phyloP scores from a whole-genome alignment of 2,888 invertebrate species.

The Apotomis capreana region DNA sequence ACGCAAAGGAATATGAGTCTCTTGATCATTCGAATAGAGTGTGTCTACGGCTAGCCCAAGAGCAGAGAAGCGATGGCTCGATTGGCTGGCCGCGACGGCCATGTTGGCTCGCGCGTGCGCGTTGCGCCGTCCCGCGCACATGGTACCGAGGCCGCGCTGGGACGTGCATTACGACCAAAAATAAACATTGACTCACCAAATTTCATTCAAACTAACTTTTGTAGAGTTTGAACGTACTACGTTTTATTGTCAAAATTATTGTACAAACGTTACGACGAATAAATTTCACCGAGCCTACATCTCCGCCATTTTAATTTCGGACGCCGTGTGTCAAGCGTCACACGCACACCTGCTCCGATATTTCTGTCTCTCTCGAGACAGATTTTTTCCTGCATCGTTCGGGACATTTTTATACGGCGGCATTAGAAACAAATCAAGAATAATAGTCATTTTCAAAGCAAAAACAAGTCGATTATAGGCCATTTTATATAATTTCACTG shows the following conservation, averaged over 20 bases:
- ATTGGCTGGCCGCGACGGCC: slow-evolving; percentile 75
- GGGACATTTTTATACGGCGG: slow-evolving; percentile 73
- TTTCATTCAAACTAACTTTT: slow-evolving; percentile 61
- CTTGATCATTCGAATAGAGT: slow-evolving; percentile 1
- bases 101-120: slow-evolving; percentile 80
- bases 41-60: slow-evolving; percentile 9
- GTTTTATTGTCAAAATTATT: slow-evolving; percentile 63
- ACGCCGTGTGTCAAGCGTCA: slow-evolving; percentile 40
- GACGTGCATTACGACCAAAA: slow-evolving; percentile 46
- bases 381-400: slow-evolving; percentile 64
- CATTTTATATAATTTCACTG: slow-evolving; percentile 75
- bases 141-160: slow-evolving; percentile 35
- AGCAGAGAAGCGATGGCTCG: slow-evolving; percentile 41
- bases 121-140: slow-evolving; percentile 59
- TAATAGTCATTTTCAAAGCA: slow-evolving; percentile 75
- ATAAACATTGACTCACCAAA: slow-evolving; percentile 55
- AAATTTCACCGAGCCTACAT: slow-evolving; percentile 64
- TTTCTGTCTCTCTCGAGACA: slow-evolving; percentile 69
- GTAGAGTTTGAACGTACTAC: slow-evolving; percentile 56
- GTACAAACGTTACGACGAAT: slow-evolving; percentile 65
- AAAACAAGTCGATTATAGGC: slow-evolving; percentile 79
- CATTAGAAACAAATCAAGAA: slow-evolving; percentile 76
- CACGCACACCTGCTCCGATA: slow-evolving; percentile 65
- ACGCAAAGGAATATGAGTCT: slow-evolving; percentile 15
- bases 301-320: slow-evolving; percentile 69